Evolutionary conservation across 2,888 invertebrate genomes (phyloP).

Genomic region (Lasioglossum pauxillum): DNA sequence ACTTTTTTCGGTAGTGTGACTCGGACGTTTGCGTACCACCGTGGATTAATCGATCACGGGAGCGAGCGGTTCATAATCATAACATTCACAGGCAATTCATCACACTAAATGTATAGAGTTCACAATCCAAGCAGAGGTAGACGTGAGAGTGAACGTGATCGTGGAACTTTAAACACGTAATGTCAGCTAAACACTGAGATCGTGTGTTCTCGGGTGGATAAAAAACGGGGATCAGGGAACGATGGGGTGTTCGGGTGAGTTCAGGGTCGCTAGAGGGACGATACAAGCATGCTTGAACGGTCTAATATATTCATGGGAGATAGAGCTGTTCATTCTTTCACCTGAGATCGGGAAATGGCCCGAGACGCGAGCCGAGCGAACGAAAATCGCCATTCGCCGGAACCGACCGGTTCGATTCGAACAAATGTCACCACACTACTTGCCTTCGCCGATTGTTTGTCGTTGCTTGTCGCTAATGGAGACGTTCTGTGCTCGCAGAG

Average conservation of each 20-base stretch:
- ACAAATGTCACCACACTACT: slow-evolving; percentile 80
- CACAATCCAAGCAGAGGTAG: slow-evolving; percentile 68
- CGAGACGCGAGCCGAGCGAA: slow-evolving; percentile 22
- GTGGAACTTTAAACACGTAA: slow-evolving; percentile 28
- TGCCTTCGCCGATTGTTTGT: slow-evolving; percentile 83
- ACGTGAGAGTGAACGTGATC: slow-evolving; percentile 45
- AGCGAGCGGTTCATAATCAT: slow-evolving; percentile 53
- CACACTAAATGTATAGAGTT: slow-evolving; percentile 65
- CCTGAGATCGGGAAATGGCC: slow-evolving; percentile 17
- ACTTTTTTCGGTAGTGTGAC: slow-evolving; percentile 9
- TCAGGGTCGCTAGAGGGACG: slow-evolving; percentile 11
- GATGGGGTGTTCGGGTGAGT: not conserved
- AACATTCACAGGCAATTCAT: slow-evolving; percentile 79
- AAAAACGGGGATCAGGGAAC: not conserved
- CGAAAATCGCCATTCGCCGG: slow-evolving; percentile 30
- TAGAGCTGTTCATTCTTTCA: not conserved
- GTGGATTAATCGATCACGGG: slow-evolving; percentile 31
- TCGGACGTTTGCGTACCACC: slow-evolving; percentile 51
- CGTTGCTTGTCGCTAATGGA: slow-evolving; percentile 80
- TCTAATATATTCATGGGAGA: slow-evolving; percentile 19
- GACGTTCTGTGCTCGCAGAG: slow-evolving; percentile 25
- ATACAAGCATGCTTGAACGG: slow-evolving; percentile 64
- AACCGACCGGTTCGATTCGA: slow-evolving; percentile 36
- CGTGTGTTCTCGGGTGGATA: slow-evolving; percentile 16
- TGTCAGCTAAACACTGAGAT: slow-evolving; percentile 46